Evolutionary conservation across 2,113 vertebrate genomes (phyloP).

Genomic region (Oryzias javanicus): DNA sequence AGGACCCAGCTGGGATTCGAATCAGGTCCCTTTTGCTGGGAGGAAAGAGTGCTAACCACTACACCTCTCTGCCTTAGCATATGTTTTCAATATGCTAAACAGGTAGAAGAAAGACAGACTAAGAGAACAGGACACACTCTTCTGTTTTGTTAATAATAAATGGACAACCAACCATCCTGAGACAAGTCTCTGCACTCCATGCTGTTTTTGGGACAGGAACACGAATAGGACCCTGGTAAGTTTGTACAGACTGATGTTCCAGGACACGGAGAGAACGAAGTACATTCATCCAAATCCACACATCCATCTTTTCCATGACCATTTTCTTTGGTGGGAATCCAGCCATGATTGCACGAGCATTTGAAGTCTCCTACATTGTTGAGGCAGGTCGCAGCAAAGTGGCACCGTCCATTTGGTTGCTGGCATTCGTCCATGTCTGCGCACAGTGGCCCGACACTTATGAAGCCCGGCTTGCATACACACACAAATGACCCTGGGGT

Average conservation of each 20-base stretch:
- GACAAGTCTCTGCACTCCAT: constrained; percentile 41
- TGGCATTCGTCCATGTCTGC: constrained; percentile 79
- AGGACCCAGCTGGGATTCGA: no score
- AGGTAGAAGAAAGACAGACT: background rate
- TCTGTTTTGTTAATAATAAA: constrained; percentile 13
- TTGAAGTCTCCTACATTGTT: constrained; percentile 72
- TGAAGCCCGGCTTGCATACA: constrained; percentile 65
- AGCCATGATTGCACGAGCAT: constrained; percentile 73
- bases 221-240: constrained; percentile 71
- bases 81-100: background rate
- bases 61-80: no score
- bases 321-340: constrained; percentile 52
- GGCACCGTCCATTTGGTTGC: constrained; percentile 64
- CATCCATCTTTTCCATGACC: constrained; percentile 65
- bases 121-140: background rate
- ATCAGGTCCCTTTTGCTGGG: no score
- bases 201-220: constrained; percentile 62
- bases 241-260: constrained; percentile 66
- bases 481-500: constrained; percentile 78
- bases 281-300: constrained; percentile 76
- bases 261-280: constrained; percentile 53
- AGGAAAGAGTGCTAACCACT: no score
- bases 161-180: constrained; percentile 43
- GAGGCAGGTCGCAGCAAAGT: constrained; percentile 70
- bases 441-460: constrained; percentile 68